A percentile compares a stretch with the other conserved stretches of the same genome.
Conservation (phyloP, 2,797 vertebrate species). For the Scarus forsteni region DNA sequence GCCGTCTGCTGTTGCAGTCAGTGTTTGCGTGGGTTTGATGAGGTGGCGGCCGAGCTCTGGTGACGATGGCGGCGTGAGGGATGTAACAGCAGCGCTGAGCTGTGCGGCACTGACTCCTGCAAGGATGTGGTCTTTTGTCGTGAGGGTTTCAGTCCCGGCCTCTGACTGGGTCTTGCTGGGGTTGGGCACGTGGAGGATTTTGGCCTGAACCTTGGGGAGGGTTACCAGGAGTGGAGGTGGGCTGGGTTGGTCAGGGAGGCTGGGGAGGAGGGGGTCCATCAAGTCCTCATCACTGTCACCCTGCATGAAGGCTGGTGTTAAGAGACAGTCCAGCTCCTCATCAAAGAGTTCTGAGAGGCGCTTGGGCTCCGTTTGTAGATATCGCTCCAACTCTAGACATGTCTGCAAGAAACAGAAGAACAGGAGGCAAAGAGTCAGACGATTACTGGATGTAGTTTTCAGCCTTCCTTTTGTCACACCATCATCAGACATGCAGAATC, state of each 20-base stretch:
- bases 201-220: slow-evolving; percentile 88
- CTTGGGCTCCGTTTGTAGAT: slow-evolving; percentile 94
- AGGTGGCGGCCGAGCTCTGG: slow-evolving; percentile 95
- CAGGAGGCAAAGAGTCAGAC: slow-evolving; percentile 26
- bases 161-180: slow-evolving; percentile 55
- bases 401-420: slow-evolving; percentile 84
- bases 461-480: too few relatives aligned
- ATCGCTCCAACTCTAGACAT: slow-evolving; percentile 94
- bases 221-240: slow-evolving; percentile 86
- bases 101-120: slow-evolving; percentile 88
- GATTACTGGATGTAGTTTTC: neutral
- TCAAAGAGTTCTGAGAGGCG: slow-evolving; percentile 92
- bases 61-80: slow-evolving; percentile 94
- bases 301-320: slow-evolving; percentile 88
- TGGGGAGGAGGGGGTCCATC: slow-evolving; percentile 87
- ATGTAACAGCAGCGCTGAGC: slow-evolving; percentile 94
- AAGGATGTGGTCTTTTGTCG: slow-evolving; percentile 80
- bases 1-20: slow-evolving; percentile 89
- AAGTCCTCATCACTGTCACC: slow-evolving; percentile 88
- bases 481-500: too few relatives aligned
- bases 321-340: slow-evolving; percentile 92
- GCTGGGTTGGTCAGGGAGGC: slow-evolving; percentile 85
- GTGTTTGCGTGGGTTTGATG: slow-evolving; percentile 91
- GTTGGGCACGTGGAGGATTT: slow-evolving; percentile 78
- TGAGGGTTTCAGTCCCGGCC: slow-evolving; percentile 44